Base-by-base conservation (phyloP, 2,888 invertebrate genomes). In the Chrysina gloriosa region DNA sequence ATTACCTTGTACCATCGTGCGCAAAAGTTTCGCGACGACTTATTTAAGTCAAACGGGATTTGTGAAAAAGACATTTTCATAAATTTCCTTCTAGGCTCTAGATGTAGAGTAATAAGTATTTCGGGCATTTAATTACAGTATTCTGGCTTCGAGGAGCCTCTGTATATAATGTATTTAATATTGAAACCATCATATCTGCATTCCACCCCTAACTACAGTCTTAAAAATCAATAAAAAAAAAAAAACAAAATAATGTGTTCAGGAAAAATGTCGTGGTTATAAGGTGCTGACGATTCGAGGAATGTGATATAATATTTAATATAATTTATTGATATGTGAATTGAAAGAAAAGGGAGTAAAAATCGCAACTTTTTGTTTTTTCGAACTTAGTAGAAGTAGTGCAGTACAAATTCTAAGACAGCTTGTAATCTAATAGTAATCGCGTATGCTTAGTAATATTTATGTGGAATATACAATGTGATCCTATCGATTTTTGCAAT, bases 361-460 rank as follows among this genome's bases (percentile, higher is more conserved):
- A n/a, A n/a, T n/a, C 79, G 78, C 77, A 78, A 78, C 76, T 77
- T 78, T 79, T 78, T 79, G 79, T 80, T 77, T 80, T 39, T 47
- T 67, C 25, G 11, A 21, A 48, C 76, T 79, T 79, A 77, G 79
- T 78, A 11, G 27, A 19, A 52, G 4, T 31, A 52, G 78, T 81
- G 81, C 82, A 82, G 81, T 82, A 82, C 81, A 81, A 82, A 80
- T 77, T 78, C 76, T 77, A 75, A 77, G 72, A 76, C 77, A 76
- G 79, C 79, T 80, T 78, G n/a, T n/a, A 75, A 78, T 78, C 11
- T 42, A 42, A 42, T 42, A 14, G 42, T 42, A 19, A 42, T 42
- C 7, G 42, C 42, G 14, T 2, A 42, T 19, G 19, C 19, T 7
- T 42, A 42, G 5, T 39, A 2, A n/a, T 39, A 14, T n/a, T 39